Evolutionary conservation across 2,797 vertebrate species (phyloP), one percentile per base, ranked within the genome.

Genomic region (Lithobates pipiens): DNA sequence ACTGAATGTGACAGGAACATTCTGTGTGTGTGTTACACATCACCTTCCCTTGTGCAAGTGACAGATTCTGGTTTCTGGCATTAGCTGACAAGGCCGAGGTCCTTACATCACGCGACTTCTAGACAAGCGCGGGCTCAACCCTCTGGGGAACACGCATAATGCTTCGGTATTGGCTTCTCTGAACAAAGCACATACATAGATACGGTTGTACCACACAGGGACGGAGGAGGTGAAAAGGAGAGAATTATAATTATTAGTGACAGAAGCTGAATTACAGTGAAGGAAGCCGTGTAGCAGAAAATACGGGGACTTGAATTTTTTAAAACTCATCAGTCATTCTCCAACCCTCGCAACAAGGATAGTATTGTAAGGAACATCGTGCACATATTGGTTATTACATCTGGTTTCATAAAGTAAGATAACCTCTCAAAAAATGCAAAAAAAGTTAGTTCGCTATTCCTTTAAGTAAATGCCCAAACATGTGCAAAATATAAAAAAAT

Each of bases 1-100:
- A 87, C 11, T 42, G 32, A n/a, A 83, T 50, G 54, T 87, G 85
- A 87, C 85, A 83, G 85, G 32, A 82, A 78, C 69, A 65, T 69
- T 83, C 68, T 81, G 73, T 82, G 67, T 82, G 77, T 70, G 80
- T 83, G 79, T 77, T 57, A 39, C 23, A 57, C 10, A 70, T 83
- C 85, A 83, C 76, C 70, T 83, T 68, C 80, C 42, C 70, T 79
- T 54, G n/a, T 79, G 74, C 76, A 75, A 79, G 81, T 76, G 76
- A 87, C 81, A 87, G 27, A 75, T 67, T 75, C 69, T 67, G 85
- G 25, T 86, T 83, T 68, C 70, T 67, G 77, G 84, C 77, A 54
- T 75, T 50, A 36, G 84, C 71, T 85, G 77, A 80, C 71, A 42
- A 80, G 77, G 61, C 29, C 18, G 29, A 32, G 21, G 16, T 73